phyloP scores from a whole-genome alignment of 1,140 invertebrate genomes.

The Brachionus sp. region DNA sequence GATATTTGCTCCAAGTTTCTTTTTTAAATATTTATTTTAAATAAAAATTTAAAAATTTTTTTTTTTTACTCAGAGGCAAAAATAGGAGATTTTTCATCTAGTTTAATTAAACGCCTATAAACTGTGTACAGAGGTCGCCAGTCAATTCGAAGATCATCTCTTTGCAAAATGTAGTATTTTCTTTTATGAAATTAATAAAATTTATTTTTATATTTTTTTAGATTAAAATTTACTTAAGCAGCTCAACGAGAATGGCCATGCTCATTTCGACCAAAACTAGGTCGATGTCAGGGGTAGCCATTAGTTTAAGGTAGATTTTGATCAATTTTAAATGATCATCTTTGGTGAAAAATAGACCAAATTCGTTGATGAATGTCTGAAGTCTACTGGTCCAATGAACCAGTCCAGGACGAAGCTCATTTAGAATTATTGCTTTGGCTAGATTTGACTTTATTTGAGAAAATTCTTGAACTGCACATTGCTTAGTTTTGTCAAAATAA shows the following conservation, averaged over 20 bases:
- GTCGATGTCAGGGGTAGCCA: constrained; percentile 4
- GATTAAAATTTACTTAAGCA: neutral
- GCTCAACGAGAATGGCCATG: neutral
- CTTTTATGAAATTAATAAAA: constrained; percentile 59
- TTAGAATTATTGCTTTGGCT: neutral
- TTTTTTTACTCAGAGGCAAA: constrained; percentile 52
- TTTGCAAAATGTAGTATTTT: constrained; percentile 71
- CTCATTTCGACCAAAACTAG: neutral
- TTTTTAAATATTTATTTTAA: constrained; percentile 61
- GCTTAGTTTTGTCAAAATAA: constrained; percentile 11
- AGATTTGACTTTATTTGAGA: constrained; percentile 6
- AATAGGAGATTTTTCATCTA: neutral
- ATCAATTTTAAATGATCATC: constrained; percentile 38
- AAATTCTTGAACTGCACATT: neutral
- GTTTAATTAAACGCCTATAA: neutral
- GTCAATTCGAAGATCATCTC: constrained; percentile 74
- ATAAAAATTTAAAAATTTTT: too few species aligned
- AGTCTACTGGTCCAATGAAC: constrained; percentile 18
- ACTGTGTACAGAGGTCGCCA: constrained; percentile 77
- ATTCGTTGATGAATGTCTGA: constrained; percentile 23
- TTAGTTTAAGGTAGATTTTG: neutral
- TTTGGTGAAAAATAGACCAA: constrained; percentile 31
- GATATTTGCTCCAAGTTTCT: constrained; percentile 35
- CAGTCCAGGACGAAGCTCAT: constrained; percentile 39
- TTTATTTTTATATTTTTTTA: neutral